A percentile compares a stretch with the other conserved stretches of the same genome.
phyloP scores from a whole-genome alignment of 2,113 vertebrate species.

The Tragelaphus imberbis region DNA sequence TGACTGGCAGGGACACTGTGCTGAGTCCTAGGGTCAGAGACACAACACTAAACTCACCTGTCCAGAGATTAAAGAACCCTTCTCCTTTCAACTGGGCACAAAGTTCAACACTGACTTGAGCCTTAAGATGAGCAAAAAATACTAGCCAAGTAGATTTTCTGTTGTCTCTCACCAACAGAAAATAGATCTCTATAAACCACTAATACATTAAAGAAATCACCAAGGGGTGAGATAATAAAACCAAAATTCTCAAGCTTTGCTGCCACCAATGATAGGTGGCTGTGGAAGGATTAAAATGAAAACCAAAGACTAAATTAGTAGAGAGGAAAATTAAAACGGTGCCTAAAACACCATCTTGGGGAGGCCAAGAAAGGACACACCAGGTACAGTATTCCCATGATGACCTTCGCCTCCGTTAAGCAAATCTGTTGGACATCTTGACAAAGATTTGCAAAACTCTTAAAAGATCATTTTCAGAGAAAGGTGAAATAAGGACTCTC shows the following conservation, averaged over 20 bases:
- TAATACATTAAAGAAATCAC: neutral
- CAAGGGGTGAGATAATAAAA: neutral
- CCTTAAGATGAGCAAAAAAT: neutral
- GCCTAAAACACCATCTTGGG: neutral
- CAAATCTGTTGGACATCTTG: neutral
- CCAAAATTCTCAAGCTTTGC: neutral
- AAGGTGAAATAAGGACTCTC: neutral
- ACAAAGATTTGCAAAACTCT: neutral
- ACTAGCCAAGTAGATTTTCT: neutral
- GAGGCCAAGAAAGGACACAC: neutral
- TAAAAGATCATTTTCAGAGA: neutral
- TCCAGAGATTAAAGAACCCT: neutral
- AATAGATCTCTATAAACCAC: neutral
- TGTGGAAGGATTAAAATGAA: neutral
- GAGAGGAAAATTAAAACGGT: neutral
- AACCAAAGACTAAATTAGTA: neutral
- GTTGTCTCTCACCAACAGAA: neutral
- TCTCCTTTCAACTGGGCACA: neutral
- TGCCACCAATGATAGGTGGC: neutral
- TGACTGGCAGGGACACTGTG: neutral
- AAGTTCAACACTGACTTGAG: neutral
- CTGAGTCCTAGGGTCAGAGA: neutral
- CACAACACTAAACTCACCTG: neutral
- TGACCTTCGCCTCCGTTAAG: neutral
- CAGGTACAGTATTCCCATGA: neutral